Conservation (phyloP, 2,113 vertebrate species). For the Pristiophorus japonicus region DNA sequence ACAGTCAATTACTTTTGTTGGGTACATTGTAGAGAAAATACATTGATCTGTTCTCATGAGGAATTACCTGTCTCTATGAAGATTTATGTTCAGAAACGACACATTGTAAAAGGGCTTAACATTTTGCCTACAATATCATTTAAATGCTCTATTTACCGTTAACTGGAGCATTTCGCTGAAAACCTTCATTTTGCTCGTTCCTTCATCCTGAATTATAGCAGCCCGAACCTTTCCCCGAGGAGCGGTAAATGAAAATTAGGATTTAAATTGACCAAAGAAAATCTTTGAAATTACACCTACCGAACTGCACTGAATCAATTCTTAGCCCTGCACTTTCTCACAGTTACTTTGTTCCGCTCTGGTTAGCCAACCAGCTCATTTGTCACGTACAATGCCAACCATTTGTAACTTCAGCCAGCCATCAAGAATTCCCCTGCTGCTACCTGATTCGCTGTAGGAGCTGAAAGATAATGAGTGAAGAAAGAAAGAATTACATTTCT, state of each 20-base stretch:
- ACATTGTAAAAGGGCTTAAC: background rate
- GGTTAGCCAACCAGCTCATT: background rate
- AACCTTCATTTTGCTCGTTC: background rate
- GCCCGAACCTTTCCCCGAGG: background rate
- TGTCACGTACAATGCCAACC: background rate
- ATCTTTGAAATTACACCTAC: background rate
- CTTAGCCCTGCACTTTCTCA: background rate
- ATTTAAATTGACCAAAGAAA: constrained; percentile 22
- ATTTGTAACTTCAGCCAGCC: background rate
- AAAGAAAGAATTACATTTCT: no score
- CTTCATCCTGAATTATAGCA: background rate
- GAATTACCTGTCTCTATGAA: background rate
- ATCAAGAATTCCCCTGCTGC: background rate
- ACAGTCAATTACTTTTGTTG: background rate
- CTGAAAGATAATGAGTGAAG: background rate
- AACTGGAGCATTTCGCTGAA: background rate
- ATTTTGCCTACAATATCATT: background rate
- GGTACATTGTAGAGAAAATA: background rate
- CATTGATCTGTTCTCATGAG: background rate
- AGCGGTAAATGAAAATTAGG: background rate
- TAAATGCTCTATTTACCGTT: background rate
- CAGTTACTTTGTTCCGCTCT: background rate
- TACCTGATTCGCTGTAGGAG: background rate
- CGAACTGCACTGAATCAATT: background rate
- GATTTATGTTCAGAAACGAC: background rate